phyloP scores from a whole-genome alignment of 2,113 vertebrate genomes.

The Sebastes fasciatus region DNA sequence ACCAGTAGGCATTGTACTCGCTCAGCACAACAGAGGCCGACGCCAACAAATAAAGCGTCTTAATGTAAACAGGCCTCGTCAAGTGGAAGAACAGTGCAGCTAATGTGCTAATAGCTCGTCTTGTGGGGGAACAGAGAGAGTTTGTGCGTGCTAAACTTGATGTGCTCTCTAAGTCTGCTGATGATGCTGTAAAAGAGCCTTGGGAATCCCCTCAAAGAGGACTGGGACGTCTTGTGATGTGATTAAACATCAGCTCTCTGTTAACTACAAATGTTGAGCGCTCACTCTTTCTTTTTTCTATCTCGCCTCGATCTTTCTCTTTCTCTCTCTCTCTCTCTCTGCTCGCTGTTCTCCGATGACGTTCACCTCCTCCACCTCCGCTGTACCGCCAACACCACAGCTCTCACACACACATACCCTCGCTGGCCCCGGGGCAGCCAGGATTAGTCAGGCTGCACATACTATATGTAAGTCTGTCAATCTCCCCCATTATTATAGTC shows the following conservation, averaged over 20 bases:
- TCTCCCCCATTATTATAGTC: slow-evolving; percentile 47
- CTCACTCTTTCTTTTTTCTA: slow-evolving; percentile 10
- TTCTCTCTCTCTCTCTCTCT: not conserved
- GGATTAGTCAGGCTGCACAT: slow-evolving; percentile 52
- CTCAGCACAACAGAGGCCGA: not conserved
- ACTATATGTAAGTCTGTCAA: slow-evolving; percentile 47
- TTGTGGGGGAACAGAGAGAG: slow-evolving; percentile 30
- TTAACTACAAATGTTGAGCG: slow-evolving; percentile 68
- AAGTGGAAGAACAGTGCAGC: slow-evolving; percentile 31
- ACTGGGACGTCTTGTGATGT: slow-evolving; percentile 73
- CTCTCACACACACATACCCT: slow-evolving; percentile 34
- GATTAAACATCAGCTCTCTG: slow-evolving; percentile 74
- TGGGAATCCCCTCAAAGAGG: slow-evolving; percentile 76
- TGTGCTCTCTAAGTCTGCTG: slow-evolving; percentile 71
- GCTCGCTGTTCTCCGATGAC: slow-evolving; percentile 22
- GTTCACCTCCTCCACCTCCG: slow-evolving; percentile 42
- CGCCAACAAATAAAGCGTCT: slow-evolving; percentile 24
- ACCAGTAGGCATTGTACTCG: not conserved
- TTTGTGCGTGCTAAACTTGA: slow-evolving; percentile 53
- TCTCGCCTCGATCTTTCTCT: slow-evolving; percentile 13
- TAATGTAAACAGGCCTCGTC: slow-evolving; percentile 30
- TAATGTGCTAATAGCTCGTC: slow-evolving; percentile 56
- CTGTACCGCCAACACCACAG: not conserved
- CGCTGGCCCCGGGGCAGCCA: slow-evolving; percentile 27
- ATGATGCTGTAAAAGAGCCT: slow-evolving; percentile 67